Base-by-base conservation (phyloP, 2,797 vertebrate genomes). In the Sardinella longiceps region DNA sequence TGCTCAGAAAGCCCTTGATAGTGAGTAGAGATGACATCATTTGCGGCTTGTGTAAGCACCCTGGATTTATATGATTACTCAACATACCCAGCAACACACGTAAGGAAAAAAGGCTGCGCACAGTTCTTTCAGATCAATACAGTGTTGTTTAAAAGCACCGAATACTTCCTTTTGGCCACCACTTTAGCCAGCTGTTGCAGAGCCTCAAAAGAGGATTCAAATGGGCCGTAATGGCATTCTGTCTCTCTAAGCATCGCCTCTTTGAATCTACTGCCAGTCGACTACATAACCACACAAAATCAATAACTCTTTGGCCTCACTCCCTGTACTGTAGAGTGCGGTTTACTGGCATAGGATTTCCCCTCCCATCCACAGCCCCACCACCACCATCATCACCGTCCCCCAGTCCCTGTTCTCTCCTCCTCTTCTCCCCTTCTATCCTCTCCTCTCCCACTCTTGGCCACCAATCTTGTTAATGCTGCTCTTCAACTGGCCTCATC, bases 341-440 rank as follows among this genome's bases (percentile, higher is more conserved):
- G 80, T 85, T 70, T 87, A 48, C 74, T 86, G 85, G 53, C 53
- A 56, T 0, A 30, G 18, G 83, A 63, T n/a, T 63, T 56, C 56
- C 70, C 37, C 28, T 28, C 45, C 18, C n/a, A n/a, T n/a, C n/a
- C n/a, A n/a, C n/a, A n/a, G n/a, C n/a, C 11, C 77, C 37, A 46
- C 2, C 46, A 43, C 43, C 46, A 48, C 46, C 46, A 10, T 10
- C 70, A 43, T 18, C 33, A 74, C 66, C 18, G 1, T 20, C 70
- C 43, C 37, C 37, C 28, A 9, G 15, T 1, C 5, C 12, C 4
- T 37, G 20, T n/a, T 60, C 20, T 20, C 15, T 60, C 18, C 7
- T 25, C n/a, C 56, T 60, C 56, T 60, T 15, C 56, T 60, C 23
- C 25, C 12, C 60, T 77, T 37, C 33, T 33, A 30, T 74, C 66